Base-by-base conservation (phyloP, 2,797 vertebrate species). In the Sternarchorhynchus goeldii region DNA sequence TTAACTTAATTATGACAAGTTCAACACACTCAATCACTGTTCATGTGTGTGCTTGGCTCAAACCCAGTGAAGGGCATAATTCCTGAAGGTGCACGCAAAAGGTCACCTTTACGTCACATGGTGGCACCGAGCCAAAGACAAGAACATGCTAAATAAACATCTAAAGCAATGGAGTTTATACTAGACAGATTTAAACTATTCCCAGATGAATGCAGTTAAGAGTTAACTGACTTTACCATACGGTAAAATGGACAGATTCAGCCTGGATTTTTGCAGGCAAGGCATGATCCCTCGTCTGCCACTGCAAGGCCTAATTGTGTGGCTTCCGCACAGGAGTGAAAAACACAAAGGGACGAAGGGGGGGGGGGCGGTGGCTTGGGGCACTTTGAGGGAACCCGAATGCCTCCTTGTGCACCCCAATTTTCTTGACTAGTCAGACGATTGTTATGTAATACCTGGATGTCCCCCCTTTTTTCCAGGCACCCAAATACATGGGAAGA, bases 381-480 rank as follows among this genome's bases (percentile, higher is more conserved):
- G 36, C 70, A 4, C 39, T 41, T 53, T 64, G 64, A 77, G 70
- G 3, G 32, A 62, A 83, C 78, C 83, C 80, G 82, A 82, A 83
- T 66, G 70, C 36, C 17, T 62, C 80, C 73, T 77, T 85, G 83
- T 85, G 73, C 70, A 67, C 70, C 64, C n/a, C 41, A 65, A 75
- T 84, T 76, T 68, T 78, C 65, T 83, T 55, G 69, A 50, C 78
- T 62, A 68, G 62, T 75, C 65, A 18, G 63, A 75, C 75, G 41
- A 58, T 69, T 74, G 74, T 83, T 82, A 75, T 56, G 58, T 65
- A 74, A 79, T 78, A 80, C 55, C 36, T 29, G 17, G 63, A 39
- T 39, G 62, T 68, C 53, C 76, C 39, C 69, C 77, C 25, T 8
- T 79, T 64, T 72, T 71, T 25, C 50, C 73, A 32, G 10, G 72